These are phyloP conservation scores for Manduca sexta DNA, from an alignment of 1,140 invertebrate species.

Conservation along the genomic window DNA sequence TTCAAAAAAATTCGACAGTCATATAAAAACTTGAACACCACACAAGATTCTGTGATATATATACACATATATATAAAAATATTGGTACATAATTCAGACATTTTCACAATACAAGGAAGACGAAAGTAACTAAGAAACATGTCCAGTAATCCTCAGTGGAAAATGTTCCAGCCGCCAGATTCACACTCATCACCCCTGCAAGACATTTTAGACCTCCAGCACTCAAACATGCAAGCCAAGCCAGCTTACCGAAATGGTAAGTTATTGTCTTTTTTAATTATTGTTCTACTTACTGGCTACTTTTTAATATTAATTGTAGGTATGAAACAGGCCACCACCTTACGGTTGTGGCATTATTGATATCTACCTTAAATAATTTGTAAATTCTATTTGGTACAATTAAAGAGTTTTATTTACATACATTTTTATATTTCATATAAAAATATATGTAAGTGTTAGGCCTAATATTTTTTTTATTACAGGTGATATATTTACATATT, in stretches of 20 bases:
- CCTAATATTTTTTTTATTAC: too few relatives aligned
- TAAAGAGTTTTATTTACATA: too few relatives aligned
- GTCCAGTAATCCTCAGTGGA: constrained; percentile 94
- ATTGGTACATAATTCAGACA: constrained; percentile 53
- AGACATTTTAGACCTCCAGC: constrained; percentile 68
- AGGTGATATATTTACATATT: too few relatives aligned
- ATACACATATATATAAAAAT: too few relatives aligned
- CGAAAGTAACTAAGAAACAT: constrained; percentile 72
- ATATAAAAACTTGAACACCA: constrained; percentile 48
- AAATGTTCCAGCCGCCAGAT: constrained; percentile 90
- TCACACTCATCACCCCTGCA: constrained; percentile 62
- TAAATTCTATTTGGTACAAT: too few relatives aligned
- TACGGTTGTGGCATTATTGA: too few relatives aligned
- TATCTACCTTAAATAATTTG: too few relatives aligned
- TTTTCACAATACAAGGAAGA: constrained; percentile 61
- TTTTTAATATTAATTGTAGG: too few relatives aligned
- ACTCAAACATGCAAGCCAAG: constrained; percentile 65
- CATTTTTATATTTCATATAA: too few relatives aligned
- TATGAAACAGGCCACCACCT: too few relatives aligned
- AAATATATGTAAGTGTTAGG: too few relatives aligned
- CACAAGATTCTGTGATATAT: constrained; percentile 64
- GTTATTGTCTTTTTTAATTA: constrained; percentile 8
- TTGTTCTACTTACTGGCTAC: too few relatives aligned
- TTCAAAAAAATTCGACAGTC: constrained; percentile 45
- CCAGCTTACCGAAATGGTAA: constrained; percentile 66